Base-by-base conservation (phyloP, 2,888 invertebrate genomes). In the Tetanocera ferruginea region DNA sequence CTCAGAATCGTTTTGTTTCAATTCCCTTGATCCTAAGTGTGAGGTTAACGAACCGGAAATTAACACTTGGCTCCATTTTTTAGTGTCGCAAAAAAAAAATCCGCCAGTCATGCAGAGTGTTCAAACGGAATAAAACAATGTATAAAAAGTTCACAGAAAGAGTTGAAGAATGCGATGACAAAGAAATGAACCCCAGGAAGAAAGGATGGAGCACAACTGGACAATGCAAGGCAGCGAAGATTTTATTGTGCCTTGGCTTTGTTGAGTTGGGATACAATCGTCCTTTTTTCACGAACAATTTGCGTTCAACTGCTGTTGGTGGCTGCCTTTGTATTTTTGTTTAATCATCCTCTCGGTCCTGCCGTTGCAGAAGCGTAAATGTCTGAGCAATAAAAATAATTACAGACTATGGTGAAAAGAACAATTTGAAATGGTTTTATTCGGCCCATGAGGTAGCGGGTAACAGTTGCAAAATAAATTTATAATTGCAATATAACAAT, bases 311-410 rank as follows among this genome's bases (percentile, higher is more conserved):
- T 49, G n/a, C 19, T 37, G 34, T 34, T 43, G 23, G 19, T 69
- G 43, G 49, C 19, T 25, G 69, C 23, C 34, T 17, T 51, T 11
- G 51, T 69, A 9, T 23, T 69, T 28, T 25, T 69, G 28, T 1
- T 31, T 23, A n/a, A 19, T 69, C 14, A 25, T 69, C 6, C n/a
- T 17, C 8, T 23, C 14, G 17, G 51, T 51, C n/a, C 9, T 51
- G n/a, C 51, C 17, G n/a, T 25, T 67, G n/a, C 51, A 9, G 23
- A 1, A 14, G 43, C 37, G 67, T 19, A 43, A 51, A 69, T 52
- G 69, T 51, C 49, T 51, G 49, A 69, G 69, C 69, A 69, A 69
- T 69, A 69, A 69, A 69, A 69, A 52, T 51, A 69, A 69, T 69
- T 69, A 51, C 69, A 49, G 64, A 66, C 64, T 34, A 34, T 66